Evolutionary conservation across 2,113 vertebrate species (phyloP).

Genomic region (Rhinopithecus roxellana): DNA sequence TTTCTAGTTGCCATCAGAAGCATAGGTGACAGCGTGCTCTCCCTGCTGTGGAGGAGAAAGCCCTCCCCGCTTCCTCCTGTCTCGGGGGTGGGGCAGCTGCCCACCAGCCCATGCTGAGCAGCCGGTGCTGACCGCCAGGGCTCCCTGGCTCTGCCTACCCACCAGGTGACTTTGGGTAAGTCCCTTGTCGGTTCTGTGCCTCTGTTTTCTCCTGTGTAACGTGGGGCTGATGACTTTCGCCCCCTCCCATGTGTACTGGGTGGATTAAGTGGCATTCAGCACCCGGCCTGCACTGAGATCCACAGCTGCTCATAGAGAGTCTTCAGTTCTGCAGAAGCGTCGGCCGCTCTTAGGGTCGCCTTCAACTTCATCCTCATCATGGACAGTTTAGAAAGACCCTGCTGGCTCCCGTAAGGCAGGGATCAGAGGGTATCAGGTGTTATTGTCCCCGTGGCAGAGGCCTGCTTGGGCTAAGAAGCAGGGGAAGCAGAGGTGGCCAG

Average conservation of each 20-base stretch:
- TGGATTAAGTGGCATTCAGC: not conserved
- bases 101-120: not conserved
- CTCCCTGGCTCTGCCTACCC: rapidly evolving
- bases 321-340: rapidly evolving
- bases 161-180: not conserved
- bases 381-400: not conserved
- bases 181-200: rapidly evolving
- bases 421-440: rapidly evolving
- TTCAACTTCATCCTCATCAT: rapidly evolving
- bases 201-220: rapidly evolving
- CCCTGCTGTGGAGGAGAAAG: rapidly evolving
- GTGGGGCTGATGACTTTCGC: rapidly evolving
- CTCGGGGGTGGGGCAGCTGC: rapidly evolving
- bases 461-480: not conserved
- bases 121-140: not conserved
- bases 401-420: rapidly evolving
- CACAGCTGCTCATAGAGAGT: not conserved
- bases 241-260: rapidly evolving
- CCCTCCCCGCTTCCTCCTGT: not conserved
- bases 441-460: rapidly evolving
- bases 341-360: rapidly evolving
- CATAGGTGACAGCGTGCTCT: rapidly evolving
- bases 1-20: not conserved
- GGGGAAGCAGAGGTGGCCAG: not conserved
- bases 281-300: rapidly evolving